Evolutionary conservation across 2,797 vertebrate species (phyloP), one percentile per base, ranked within the genome.

Genomic region (Semotilus atromaculatus): DNA sequence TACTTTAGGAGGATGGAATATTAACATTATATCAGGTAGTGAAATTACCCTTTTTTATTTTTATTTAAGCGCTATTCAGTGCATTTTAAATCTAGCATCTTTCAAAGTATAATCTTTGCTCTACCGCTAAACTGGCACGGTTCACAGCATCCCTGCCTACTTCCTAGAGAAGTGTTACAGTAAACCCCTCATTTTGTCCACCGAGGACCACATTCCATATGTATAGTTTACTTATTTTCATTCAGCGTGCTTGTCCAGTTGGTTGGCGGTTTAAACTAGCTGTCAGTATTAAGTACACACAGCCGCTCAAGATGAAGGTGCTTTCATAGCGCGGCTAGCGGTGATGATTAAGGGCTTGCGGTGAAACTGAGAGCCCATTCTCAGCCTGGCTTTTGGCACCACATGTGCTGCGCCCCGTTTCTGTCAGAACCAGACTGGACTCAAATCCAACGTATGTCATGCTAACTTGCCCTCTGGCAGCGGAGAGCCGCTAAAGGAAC

Each of bases 251-350:
- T 83, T 76, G 79, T 88, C 82, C 14, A 73, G 64, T 70, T 19
- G 72, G 58, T 71, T 77, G 58, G n/a, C 58, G 23, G 31, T 40
- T 72, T 68, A 77, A 84, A 83, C 62, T 53, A 70, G 53, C 83
- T 85, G 83, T 81, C 74, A 40, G 83, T 67, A 34, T 83, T 67
- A 88, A 80, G 78, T 53, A 83, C 84, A 82, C 81, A 80, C 75
- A 60, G 80, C 36, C 55, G 40, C 34, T 80, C 43, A 14, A 68
- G 83, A 87, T 74, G 81, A 77, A 73, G 58, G 58, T 31, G 18
- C 58, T 78, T 82, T 83, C 81, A 78, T 75, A 68, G 58, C 9
- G 4, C 26, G 16, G 55, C 78, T 70, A 76, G 78, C 26, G 29
- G 64, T 53, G 16, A 70, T 71, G 86, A 87, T 87, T 85, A 87